phyloP scores from a whole-genome alignment of 1,140 invertebrate species.

The Tetragonula clypearis region DNA sequence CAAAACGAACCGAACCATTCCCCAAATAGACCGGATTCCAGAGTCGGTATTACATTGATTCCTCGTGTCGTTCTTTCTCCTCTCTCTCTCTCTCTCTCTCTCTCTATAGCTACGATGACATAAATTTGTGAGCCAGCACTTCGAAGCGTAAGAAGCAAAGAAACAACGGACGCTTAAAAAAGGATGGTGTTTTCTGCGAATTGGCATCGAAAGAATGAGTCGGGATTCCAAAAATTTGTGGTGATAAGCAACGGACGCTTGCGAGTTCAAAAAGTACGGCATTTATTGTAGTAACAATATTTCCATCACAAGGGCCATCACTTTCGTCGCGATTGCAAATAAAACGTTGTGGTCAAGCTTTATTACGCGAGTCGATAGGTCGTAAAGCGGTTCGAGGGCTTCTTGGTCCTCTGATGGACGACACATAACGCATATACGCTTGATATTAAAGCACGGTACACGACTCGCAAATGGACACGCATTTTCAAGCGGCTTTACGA shows the following conservation, averaged over 20 bases:
- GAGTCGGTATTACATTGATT: conserved; percentile 2
- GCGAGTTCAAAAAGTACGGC: too few relatives aligned
- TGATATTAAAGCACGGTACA: neutral
- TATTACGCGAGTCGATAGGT: conserved; percentile 19
- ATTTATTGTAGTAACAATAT: neutral
- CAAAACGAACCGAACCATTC: conserved; percentile 29
- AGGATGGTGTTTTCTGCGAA: neutral
- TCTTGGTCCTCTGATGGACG: neutral
- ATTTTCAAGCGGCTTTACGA: conserved; percentile 13
- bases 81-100: too few relatives aligned
- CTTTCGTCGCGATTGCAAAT: neutral
- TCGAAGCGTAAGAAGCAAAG: too few relatives aligned
- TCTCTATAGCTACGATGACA: neutral
- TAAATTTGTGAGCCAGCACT: too few relatives aligned
- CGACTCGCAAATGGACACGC: conserved; percentile 13
- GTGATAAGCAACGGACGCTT: too few relatives aligned
- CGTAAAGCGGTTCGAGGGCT: conserved; percentile 13
- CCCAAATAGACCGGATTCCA: conserved; percentile 25
- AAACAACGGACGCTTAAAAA: too few relatives aligned
- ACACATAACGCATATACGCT: conserved; percentile 3
- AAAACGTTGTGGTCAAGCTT: neutral
- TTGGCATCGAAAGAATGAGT: neutral
- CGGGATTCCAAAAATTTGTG: too few relatives aligned
- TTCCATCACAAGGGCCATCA: neutral
- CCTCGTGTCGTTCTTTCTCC: neutral